phyloP scores from a whole-genome alignment of 1,140 invertebrate species.

The Tetramorium alpestre region DNA sequence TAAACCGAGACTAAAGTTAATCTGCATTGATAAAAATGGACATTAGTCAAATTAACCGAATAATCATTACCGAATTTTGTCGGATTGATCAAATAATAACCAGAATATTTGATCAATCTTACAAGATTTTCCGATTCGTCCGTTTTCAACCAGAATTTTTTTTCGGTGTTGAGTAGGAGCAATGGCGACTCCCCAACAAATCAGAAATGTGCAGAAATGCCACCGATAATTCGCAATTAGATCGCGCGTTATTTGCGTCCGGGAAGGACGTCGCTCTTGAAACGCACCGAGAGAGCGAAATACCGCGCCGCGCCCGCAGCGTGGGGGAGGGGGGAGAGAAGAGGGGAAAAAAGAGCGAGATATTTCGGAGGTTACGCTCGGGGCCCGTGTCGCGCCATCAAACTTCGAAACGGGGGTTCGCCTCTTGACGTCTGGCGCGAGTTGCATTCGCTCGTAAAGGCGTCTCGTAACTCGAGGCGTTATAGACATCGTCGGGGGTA shows the following conservation, averaged over 20 bases:
- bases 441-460: conserved; percentile 85
- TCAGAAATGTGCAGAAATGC: background rate
- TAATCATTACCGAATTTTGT: too few species aligned
- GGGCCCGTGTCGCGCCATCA: conserved; percentile 72
- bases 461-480: conserved; percentile 86
- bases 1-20: too few species aligned
- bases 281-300: background rate
- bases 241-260: background rate
- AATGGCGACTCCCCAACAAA: too few species aligned
- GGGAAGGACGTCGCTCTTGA: background rate
- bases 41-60: too few species aligned
- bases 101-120: too few species aligned
- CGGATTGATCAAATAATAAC: too few species aligned
- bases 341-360: conserved; percentile 52
- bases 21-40: too few species aligned
- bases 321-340: background rate
- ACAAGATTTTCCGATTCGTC: too few species aligned
- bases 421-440: conserved; percentile 83
- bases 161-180: too few species aligned
- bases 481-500: conserved; percentile 86
- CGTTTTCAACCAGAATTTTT: too few species aligned
- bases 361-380: conserved; percentile 77
- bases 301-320: background rate
- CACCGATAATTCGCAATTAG: background rate
- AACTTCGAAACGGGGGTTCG: conserved; percentile 77